Base-by-base conservation (phyloP, 2,113 vertebrate genomes). In the Microcebus murinus region DNA sequence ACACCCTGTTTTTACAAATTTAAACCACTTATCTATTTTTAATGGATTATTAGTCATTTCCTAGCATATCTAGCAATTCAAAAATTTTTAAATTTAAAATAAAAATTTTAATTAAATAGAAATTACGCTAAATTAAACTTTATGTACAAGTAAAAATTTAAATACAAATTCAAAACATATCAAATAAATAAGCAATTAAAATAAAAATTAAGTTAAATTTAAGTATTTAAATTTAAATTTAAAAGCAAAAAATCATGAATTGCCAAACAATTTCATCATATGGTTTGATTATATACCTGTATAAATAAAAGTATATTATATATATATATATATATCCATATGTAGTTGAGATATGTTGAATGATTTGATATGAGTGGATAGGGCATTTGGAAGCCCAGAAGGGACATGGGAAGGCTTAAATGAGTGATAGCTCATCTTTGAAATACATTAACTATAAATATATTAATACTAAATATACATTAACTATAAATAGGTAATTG, bases 201-300 rank as follows among this genome's bases (percentile, higher is more conserved):
- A 83, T 83, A n/a, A 73, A 86, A 52, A 73, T 81, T 57, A 63
- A 71, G 45, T 31, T 84, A n/a, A 87, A 59, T 88, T 86, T 21
- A 82, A 94, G 9, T 7, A 88, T 55, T 74, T 31, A 90, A 61
- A 86, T 71, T 89, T 96, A 95, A 79, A 91, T 73, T 87, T 36
- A 86, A 82, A 95, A n/a, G 12, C 25, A 80, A 73, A 89, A 63
- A 50, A 8, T 61, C 27, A 39, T 70, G 89, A 63, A 48, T 82
- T 89, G 29, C 1, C 73, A 70, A 91, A 48, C 6, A 82, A 48
- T 86, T 36, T 7, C 17, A 82, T 91, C 50, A 59, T 31, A 74
- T 5, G 42, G 36, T 27, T 95, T 79, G 67, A 73, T 88, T 57
- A 57, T n/a, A 42, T 42, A 65, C 31, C n/a, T 39, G 25, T n/a